These are phyloP conservation scores for Leuciscus idus DNA, from an alignment of 2,113 vertebrate genomes.

Conservation along the genomic window DNA sequence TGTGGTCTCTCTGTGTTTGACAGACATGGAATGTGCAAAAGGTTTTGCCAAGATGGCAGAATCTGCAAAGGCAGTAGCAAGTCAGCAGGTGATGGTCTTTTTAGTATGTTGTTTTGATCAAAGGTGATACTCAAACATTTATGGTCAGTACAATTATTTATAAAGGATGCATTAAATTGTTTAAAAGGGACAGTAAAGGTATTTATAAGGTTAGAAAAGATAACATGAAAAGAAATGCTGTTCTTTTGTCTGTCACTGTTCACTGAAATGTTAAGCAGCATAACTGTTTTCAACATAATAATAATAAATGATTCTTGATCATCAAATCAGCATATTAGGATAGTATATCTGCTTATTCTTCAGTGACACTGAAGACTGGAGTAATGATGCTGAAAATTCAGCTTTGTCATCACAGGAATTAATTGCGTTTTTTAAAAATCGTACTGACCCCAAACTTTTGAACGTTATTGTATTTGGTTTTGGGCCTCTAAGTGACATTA, in stretches of 20 bases:
- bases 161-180: not conserved
- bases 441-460: not conserved
- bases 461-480: not conserved
- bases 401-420: not conserved
- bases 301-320: not conserved
- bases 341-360: too few species aligned
- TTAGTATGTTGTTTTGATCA: not conserved
- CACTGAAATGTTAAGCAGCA: not conserved
- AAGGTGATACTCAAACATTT: not conserved
- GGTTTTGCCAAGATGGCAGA: slow-evolving; percentile 91
- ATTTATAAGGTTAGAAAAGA: not conserved
- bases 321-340: not conserved
- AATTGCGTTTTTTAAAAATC: not conserved
- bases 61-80: slow-evolving; percentile 84
- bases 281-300: not conserved
- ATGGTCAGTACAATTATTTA: too few species aligned
- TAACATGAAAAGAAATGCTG: not conserved
- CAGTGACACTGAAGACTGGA: not conserved
- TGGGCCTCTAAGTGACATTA: not conserved
- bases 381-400: not conserved
- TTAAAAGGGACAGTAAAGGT: not conserved
- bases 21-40: slow-evolving; percentile 93
- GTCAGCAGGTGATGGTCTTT: slow-evolving; percentile 81
- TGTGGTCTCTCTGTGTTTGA: slow-evolving; percentile 32
- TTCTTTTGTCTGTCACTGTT: not conserved